Percentiles rank a stretch among this genome's conserved stretches.
phyloP scores from a whole-genome alignment of 2,797 vertebrate genomes.

The Mycteria americana region DNA sequence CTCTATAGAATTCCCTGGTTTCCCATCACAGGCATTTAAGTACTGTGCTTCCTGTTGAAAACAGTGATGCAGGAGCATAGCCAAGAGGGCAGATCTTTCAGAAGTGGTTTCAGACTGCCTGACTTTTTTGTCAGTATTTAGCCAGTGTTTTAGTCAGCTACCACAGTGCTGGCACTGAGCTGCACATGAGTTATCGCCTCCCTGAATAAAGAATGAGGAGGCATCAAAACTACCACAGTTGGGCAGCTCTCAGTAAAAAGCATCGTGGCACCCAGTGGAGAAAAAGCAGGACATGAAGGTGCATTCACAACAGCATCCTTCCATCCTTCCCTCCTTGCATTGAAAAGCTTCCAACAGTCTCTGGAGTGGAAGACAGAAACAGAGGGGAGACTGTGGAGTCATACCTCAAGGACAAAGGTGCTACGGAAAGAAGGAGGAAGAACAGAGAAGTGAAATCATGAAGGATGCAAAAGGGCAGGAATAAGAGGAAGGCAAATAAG shows the following conservation, averaged over 20 bases:
- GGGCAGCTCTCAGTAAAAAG: neutral
- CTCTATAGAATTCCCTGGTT: neutral
- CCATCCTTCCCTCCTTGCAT: neutral
- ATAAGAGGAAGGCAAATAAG: neutral
- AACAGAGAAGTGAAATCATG: neutral
- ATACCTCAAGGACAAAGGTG: neutral
- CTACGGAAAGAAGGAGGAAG: neutral
- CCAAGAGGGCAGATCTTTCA: neutral
- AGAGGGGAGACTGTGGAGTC: neutral
- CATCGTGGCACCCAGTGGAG: neutral
- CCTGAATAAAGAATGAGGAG: neutral
- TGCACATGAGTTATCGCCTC: neutral
- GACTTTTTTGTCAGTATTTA: neutral
- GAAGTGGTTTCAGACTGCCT: neutral
- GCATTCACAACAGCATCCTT: neutral
- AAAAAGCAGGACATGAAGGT: neutral
- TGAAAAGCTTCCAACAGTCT: neutral
- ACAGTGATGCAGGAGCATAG: neutral
- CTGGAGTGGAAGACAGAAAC: neutral
- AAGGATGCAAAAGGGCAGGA: neutral
- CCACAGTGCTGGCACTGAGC: neutral
- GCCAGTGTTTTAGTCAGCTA: neutral
- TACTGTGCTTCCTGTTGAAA: neutral
- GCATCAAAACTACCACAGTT: neutral
- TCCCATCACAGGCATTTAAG: neutral